Evolutionary conservation across 2,797 vertebrate genomes (phyloP).

Genomic region (Leucoraja ocellata): DNA sequence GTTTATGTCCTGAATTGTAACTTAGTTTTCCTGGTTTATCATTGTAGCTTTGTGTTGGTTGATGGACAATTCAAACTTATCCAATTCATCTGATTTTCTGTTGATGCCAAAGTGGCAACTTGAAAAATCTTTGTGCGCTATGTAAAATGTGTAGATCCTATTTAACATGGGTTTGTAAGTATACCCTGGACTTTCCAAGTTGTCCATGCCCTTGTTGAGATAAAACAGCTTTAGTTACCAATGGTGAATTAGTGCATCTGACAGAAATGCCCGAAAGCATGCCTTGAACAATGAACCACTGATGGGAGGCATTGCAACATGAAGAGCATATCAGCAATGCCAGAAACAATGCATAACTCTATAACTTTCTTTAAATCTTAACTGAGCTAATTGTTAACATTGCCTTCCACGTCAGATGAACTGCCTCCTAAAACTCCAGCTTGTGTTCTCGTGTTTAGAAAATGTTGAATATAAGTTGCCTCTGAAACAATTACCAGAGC

Average conservation of each 20-base stretch:
- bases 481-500: too few species aligned
- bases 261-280: neutral
- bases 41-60: neutral
- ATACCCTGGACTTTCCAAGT: neutral
- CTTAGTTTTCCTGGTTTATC: neutral
- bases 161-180: neutral
- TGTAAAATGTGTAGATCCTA: neutral
- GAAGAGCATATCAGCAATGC: neutral
- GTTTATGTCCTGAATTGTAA: conserved; percentile 40
- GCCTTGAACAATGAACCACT: neutral
- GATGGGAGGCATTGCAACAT: too few species aligned
- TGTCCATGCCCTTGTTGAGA: neutral
- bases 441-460: too few species aligned
- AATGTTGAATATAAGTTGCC: too few species aligned
- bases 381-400: neutral
- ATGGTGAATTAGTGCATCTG: neutral
- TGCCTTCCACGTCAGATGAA: too few species aligned
- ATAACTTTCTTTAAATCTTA: neutral
- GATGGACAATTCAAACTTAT: neutral
- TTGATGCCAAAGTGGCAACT: neutral
- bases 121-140: neutral
- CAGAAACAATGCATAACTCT: neutral
- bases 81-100: neutral
- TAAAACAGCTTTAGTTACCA: neutral
- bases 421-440: too few species aligned